These are phyloP conservation scores for Taphrorychus bicolor DNA, from an alignment of 2,888 invertebrate genomes.

Conservation along the genomic window DNA sequence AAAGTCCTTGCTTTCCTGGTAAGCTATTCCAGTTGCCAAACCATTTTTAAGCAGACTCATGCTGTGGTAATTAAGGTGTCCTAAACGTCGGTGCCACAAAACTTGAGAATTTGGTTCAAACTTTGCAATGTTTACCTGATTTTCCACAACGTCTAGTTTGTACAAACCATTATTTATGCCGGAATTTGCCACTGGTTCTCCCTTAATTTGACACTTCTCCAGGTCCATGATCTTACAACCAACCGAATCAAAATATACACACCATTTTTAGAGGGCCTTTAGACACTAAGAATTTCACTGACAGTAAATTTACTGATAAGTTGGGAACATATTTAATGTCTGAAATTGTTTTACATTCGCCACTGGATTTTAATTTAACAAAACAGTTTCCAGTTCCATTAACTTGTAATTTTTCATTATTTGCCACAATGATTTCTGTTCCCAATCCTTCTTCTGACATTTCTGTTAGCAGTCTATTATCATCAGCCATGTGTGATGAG, in stretches of 20 bases:
- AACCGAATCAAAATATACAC: constrained; percentile 36
- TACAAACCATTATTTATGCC: constrained; percentile 22
- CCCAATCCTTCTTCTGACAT: constrained; percentile 19
- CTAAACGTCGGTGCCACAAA: constrained; percentile 36
- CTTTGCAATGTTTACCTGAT: constrained; percentile 24
- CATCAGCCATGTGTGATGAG: constrained; percentile 38
- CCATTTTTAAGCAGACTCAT: constrained; percentile 40
- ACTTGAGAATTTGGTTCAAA: constrained; percentile 19
- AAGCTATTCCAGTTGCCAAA: constrained; percentile 37
- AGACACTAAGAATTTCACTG: constrained; percentile 41
- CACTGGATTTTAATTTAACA: constrained; percentile 15
- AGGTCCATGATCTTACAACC: constrained; percentile 34
- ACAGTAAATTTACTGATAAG: constrained; percentile 42
- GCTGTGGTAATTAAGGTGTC: constrained; percentile 38
- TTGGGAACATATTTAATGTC: constrained; percentile 40
- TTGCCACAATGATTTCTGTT: constrained; percentile 30
- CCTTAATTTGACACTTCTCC: constrained; percentile 8
- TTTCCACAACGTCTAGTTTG: constrained; percentile 1
- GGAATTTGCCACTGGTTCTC: constrained; percentile 26
- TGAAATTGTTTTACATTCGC: constrained; percentile 18
- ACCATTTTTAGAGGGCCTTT: constrained; percentile 42
- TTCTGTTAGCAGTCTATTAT: constrained; percentile 16
- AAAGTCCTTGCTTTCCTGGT: constrained; percentile 17
- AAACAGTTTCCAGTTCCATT: constrained; percentile 11
- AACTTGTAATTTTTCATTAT: constrained; percentile 14